Evolutionary conservation across 2,888 invertebrate genomes (phyloP).

Genomic region (Blastobasis lacticolella): DNA sequence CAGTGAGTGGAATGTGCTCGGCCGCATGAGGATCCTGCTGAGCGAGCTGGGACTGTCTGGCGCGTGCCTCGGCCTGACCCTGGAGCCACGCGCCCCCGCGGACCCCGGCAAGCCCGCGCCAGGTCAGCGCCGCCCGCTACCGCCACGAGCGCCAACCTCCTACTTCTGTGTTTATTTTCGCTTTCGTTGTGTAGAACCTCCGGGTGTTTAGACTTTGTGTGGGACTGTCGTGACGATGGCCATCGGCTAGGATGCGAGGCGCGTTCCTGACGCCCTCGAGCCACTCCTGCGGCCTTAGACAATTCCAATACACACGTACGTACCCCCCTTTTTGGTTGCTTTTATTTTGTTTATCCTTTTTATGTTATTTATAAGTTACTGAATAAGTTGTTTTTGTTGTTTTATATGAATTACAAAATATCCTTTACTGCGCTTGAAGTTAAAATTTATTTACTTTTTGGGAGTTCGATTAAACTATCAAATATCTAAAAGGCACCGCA

Average conservation of each 20-base stretch:
- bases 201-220: conserved; percentile 67
- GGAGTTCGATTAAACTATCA: neutral
- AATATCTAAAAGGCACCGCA: neutral
- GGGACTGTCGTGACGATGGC: conserved; percentile 71
- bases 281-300: conserved; percentile 66
- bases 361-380: conserved; percentile 16
- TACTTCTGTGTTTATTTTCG: conserved; percentile 72
- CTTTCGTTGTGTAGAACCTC: conserved; percentile 73
- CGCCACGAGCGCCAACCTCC: conserved; percentile 56
- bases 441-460: neutral
- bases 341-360: conserved; percentile 24
- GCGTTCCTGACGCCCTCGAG: conserved; percentile 72
- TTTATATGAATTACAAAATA: neutral
- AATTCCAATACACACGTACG: conserved; percentile 66
- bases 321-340: conserved; percentile 58
- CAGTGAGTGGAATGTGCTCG: conserved; percentile 71
- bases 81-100: conserved; percentile 68
- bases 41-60: conserved; percentile 72
- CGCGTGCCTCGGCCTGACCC: conserved; percentile 71
- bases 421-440: neutral
- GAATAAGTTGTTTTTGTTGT: neutral
- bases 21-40: conserved; percentile 75
- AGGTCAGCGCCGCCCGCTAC: conserved; percentile 72
- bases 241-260: conserved; percentile 73
- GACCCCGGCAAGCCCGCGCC: conserved; percentile 68